Conservation (phyloP, 2,888 invertebrate species). For the Sarcophaga carnaria region DNA sequence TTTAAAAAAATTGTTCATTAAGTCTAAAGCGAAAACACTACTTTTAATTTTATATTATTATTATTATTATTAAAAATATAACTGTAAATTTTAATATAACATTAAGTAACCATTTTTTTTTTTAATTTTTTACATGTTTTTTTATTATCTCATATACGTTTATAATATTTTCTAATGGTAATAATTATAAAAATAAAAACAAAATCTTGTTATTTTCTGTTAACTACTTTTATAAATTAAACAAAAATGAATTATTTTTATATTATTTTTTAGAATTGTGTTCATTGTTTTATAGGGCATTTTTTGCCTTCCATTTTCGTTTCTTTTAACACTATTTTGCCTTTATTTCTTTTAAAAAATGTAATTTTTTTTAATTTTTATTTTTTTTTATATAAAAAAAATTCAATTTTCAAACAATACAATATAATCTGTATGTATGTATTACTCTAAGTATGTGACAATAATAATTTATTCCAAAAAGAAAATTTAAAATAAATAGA, state of each 20-base stretch:
- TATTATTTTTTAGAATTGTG: constrained; percentile 51
- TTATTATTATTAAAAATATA: background rate
- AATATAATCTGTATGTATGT: constrained; percentile 53
- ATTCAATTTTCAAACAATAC: constrained; percentile 39
- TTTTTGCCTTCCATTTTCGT: background rate
- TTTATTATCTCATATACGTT: background rate
- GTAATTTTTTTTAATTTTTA: constrained; percentile 11
- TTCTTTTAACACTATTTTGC: constrained; percentile 12
- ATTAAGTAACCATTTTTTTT: background rate
- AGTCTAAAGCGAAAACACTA: constrained; percentile 38
- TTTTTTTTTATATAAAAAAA: background rate
- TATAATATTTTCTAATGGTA: constrained; percentile 8
- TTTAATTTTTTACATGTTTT: constrained; percentile 4
- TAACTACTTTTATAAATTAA: constrained; percentile 64
- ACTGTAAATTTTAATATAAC: background rate
- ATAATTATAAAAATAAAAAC: constrained; percentile 28
- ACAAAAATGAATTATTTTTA: constrained; percentile 32
- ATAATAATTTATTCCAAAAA: constrained; percentile 81
- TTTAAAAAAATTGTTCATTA: background rate
- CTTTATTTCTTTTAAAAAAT: constrained; percentile 18
- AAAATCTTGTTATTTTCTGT: constrained; percentile 63
- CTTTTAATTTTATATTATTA: constrained; percentile 21
- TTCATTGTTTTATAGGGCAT: constrained; percentile 61
- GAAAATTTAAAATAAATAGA: constrained; percentile 28
- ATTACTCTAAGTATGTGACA: constrained; percentile 79